Conservation (phyloP, 2,888 invertebrate genomes). For the Osmoderma eremita region DNA sequence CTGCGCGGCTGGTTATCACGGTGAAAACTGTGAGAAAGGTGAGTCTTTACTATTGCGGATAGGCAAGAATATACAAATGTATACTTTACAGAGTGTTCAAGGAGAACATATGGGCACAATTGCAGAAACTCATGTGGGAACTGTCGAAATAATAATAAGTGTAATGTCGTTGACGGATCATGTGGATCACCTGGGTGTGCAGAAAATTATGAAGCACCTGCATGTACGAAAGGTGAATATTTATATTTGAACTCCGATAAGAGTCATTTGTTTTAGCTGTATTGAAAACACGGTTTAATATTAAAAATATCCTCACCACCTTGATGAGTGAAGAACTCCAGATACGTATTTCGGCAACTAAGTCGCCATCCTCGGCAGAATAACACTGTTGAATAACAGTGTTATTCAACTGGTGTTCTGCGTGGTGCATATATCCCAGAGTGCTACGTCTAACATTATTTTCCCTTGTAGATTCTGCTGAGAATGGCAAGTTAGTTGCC, state of each 20-base stretch:
- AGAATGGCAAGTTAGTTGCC: no score
- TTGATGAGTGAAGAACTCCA: no score
- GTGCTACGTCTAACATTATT: no score
- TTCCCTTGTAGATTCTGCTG: no score
- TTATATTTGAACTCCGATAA: background rate
- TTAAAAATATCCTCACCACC: no score
- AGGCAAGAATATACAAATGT: background rate
- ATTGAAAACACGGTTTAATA: background rate
- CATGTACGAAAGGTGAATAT: background rate
- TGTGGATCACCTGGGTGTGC: background rate
- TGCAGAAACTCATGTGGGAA: constrained; percentile 8
- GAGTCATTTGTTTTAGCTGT: background rate
- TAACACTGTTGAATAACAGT: no score
- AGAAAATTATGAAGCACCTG: background rate
- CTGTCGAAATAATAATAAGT: background rate
- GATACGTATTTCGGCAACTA: no score
- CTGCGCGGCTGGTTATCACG: constrained; percentile 8
- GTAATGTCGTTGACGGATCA: background rate
- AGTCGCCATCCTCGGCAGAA: no score
- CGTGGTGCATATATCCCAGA: no score
- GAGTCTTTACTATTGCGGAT: background rate
- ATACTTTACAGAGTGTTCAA: background rate
- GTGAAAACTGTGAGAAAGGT: background rate
- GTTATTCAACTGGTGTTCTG: no score
- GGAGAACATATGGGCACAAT: constrained; percentile 5